A percentile compares a stretch with the other conserved stretches of the same genome.
These are phyloP conservation scores for Sinocyclocheilus grahami DNA, from an alignment of 2,113 vertebrate species.

Conservation along the genomic window DNA sequence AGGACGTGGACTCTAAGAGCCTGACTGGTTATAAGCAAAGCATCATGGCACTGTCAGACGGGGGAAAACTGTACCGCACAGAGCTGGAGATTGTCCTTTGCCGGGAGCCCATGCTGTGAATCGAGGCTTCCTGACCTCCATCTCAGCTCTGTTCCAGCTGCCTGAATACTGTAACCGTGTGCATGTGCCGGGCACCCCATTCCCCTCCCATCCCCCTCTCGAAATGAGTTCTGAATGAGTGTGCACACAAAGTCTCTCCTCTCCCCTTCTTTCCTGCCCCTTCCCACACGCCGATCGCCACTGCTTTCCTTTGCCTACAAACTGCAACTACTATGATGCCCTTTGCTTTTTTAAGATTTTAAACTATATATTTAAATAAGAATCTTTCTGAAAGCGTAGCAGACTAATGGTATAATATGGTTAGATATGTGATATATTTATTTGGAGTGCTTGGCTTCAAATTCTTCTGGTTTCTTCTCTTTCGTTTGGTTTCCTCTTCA, in stretches of 20 bases:
- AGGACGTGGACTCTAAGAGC: slow-evolving; percentile 88
- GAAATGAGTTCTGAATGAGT: slow-evolving; percentile 63
- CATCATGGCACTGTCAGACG: slow-evolving; percentile 93
- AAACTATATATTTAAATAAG: slow-evolving; percentile 42
- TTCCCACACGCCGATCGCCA: slow-evolving; percentile 37
- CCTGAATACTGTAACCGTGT: slow-evolving; percentile 71
- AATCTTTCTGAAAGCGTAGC: slow-evolving; percentile 27
- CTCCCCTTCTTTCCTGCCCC: slow-evolving; percentile 30
- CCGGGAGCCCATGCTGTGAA: slow-evolving; percentile 85
- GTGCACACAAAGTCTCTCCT: slow-evolving; percentile 61
- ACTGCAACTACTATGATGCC: slow-evolving; percentile 46
- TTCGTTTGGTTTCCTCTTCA: slow-evolving; percentile 39
- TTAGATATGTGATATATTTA: slow-evolving; percentile 33
- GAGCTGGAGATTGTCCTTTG: slow-evolving; percentile 96
- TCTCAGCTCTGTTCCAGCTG: slow-evolving; percentile 64
- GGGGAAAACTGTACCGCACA: slow-evolving; percentile 92
- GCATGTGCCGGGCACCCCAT: slow-evolving; percentile 73
- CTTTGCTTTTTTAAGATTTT: slow-evolving; percentile 48
- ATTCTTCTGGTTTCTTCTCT: slow-evolving; percentile 30
- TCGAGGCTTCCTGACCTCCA: slow-evolving; percentile 62
- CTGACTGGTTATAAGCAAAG: slow-evolving; percentile 88
- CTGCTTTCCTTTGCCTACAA: slow-evolving; percentile 43
- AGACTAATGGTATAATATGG: slow-evolving; percentile 28
- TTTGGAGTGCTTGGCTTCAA: slow-evolving; percentile 39
- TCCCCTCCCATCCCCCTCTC: background rate